A percentile compares a stretch with the other conserved stretches of the same genome.
phyloP scores from a whole-genome alignment of 2,797 vertebrate genomes.

The Oryzias sinensis region DNA sequence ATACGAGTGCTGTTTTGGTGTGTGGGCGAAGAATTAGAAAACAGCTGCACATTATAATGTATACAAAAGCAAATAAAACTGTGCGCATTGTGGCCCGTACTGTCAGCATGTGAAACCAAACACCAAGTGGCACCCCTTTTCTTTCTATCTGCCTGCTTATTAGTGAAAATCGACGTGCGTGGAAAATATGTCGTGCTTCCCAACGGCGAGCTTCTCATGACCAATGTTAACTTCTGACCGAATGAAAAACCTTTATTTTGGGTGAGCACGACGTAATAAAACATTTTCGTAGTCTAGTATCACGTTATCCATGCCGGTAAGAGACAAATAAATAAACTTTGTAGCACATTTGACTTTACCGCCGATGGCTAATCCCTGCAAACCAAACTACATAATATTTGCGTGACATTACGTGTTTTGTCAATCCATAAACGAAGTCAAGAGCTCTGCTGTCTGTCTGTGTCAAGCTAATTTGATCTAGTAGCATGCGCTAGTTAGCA shows the following conservation, averaged over 20 bases:
- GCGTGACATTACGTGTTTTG: slow-evolving; percentile 26
- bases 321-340: too few species aligned
- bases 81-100: slow-evolving; percentile 61
- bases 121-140: slow-evolving; percentile 12
- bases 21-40: too few species aligned
- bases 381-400: slow-evolving; percentile 3
- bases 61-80: slow-evolving; percentile 33
- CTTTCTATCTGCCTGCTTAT: slow-evolving; percentile 1
- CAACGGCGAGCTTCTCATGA: slow-evolving; percentile 17
- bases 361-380: background rate
- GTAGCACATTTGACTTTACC: too few species aligned
- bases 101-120: slow-evolving; percentile 57
- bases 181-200: slow-evolving; percentile 3
- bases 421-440: slow-evolving; percentile 37
- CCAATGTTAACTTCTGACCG: slow-evolving; percentile 16
- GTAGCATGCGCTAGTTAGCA: slow-evolving; percentile 75
- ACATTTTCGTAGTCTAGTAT: slow-evolving; percentile 19
- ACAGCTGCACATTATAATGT: slow-evolving; percentile 7
- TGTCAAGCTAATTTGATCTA: slow-evolving; percentile 72
- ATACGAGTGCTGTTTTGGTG: too few species aligned
- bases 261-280: slow-evolving; percentile 32
- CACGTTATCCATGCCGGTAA: too few species aligned
- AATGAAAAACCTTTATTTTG: slow-evolving; percentile 18
- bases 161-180: background rate
- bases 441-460: slow-evolving; percentile 42